Percentiles rank a stretch among this genome's conserved stretches.
These are phyloP conservation scores for Caenorhabditis macrosperma DNA, from an alignment of 2,888 invertebrate genomes.

Conservation along the genomic window DNA sequence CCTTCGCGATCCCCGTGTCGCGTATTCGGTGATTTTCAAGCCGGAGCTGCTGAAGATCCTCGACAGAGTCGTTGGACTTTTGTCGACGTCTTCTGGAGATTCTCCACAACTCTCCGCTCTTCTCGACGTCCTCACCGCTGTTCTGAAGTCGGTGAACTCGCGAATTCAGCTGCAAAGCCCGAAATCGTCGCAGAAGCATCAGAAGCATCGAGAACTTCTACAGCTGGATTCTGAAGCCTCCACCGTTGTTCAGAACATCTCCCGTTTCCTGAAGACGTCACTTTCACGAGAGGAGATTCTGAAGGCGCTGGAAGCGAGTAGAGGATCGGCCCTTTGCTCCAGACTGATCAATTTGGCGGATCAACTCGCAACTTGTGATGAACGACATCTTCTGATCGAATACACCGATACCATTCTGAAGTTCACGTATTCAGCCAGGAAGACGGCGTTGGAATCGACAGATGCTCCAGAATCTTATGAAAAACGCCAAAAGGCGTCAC, in stretches of 20 bases:
- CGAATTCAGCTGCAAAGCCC: not conserved
- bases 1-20: constrained; percentile 28
- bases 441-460: not conserved
- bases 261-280: not conserved
- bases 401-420: constrained; percentile 7
- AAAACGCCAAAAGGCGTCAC: not conserved
- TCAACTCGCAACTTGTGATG: not conserved
- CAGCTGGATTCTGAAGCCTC: not conserved
- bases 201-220: constrained; percentile 17
- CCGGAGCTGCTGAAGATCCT: constrained; percentile 31
- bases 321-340: constrained; percentile 19
- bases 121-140: constrained; percentile 27
- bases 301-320: not conserved
- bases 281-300: not conserved
- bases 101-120: constrained; percentile 43
- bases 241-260: not conserved
- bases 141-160: constrained; percentile 11
- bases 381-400: not conserved
- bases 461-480: not conserved
- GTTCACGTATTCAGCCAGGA: constrained; percentile 6
- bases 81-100: not conserved
- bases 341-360: constrained; percentile 25
- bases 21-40: constrained; percentile 33
- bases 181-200: not conserved
- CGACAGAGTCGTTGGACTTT: constrained; percentile 20